Base-by-base conservation (phyloP, 1,140 invertebrate genomes). In the Cyrtorhinus lividipennis region DNA sequence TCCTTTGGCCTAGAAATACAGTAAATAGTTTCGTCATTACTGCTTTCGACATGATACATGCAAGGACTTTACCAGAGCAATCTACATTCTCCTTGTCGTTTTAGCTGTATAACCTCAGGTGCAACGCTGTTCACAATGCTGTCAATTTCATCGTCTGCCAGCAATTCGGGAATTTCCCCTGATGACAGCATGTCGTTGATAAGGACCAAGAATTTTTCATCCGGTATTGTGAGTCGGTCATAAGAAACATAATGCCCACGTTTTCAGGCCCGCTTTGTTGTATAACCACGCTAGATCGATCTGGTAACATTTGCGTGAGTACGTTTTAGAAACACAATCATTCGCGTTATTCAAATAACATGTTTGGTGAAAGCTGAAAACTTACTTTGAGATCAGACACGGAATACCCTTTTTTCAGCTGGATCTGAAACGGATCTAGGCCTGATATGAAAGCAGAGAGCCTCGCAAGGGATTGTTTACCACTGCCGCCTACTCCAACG, bases 171-270 rank as follows among this genome's bases (percentile, higher is more conserved):
- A 62, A 98, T 92, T 73, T 97, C 93, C 12, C 94, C 94, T 0
- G 91, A 93, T 0, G 93, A 90, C 20, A 98, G 74, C 73, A 96
- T 80, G 72, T 96, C 93, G 72, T 97, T 96, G 22, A 98, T 88
- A 1, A 95, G 78, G 1, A 96, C 92, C 2, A 98, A 75, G 73
- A 95, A 96, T 64, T 81, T 80, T 73, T 98, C 94, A 62, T 95
- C 88, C 0, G 89, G 83, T 0, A 90, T 86, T 96, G 92, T 0
- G 90, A 89, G 73, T 96, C 94, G 0, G 91, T 95, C 86, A 96
- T 92, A 2, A 97, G 72, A 72, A 95, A 95, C 56, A 92, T 84
- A 23, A 84, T 87, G 1, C 89, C 88, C 0, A 93, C 81, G 70
- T 83, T 86, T 74, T 95, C 20, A 94, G 70, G 0, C 92, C 93